A percentile compares a stretch with the other conserved stretches of the same genome.
phyloP scores from a whole-genome alignment of 2,888 invertebrate genomes.

The Tipula unca region DNA sequence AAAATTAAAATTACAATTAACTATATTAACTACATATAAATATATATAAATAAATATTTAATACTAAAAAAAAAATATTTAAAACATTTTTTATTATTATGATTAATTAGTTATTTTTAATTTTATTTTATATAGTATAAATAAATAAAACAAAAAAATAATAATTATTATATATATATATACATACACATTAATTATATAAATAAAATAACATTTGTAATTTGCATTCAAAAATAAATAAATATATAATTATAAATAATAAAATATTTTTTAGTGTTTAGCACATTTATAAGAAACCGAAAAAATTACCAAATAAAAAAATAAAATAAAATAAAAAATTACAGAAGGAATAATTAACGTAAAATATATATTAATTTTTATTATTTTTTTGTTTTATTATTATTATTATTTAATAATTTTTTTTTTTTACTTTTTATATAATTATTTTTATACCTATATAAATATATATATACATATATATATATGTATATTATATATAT shows the following conservation, averaged over 20 bases:
- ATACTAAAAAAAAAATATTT: background rate
- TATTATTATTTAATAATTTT: background rate
- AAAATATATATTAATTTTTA: background rate
- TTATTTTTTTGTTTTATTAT: background rate
- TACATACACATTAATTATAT: background rate
- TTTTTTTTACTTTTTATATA: too few species aligned
- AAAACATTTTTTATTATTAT: slow-evolving; percentile 8
- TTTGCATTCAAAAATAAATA: background rate
- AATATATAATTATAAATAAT: slow-evolving; percentile 16
- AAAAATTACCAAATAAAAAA: background rate
- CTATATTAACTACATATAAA: background rate
- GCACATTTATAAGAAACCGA: slow-evolving; percentile 16
- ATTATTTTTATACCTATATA: too few species aligned
- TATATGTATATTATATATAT: too few species aligned
- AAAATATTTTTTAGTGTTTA: slow-evolving; percentile 18
- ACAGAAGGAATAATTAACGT: background rate
- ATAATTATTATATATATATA: background rate
- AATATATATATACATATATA: background rate
- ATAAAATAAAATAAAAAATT: background rate
- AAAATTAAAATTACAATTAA: background rate
- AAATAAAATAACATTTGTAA: background rate
- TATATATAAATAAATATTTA: background rate
- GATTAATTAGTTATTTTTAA: background rate
- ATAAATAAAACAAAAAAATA: background rate
- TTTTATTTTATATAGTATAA: background rate